phyloP scores from a whole-genome alignment of 2,888 invertebrate genomes.

The Strigamia crassipes region DNA sequence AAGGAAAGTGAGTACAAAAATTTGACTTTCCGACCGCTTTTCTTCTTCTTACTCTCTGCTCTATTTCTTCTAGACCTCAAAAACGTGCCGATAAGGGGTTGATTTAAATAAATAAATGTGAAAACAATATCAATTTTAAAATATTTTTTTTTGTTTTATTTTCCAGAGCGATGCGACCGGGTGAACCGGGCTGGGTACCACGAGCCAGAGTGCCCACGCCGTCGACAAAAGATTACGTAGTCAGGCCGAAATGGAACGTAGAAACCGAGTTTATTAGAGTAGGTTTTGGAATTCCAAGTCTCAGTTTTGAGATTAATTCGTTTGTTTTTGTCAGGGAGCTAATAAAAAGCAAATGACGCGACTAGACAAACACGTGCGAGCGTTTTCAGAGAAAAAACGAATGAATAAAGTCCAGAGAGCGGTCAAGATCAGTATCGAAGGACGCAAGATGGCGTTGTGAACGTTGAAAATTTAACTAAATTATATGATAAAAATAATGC shows the following conservation, averaged over 20 bases:
- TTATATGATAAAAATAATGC: too few species aligned
- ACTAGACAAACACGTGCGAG: conserved; percentile 90
- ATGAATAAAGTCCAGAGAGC: conserved; percentile 79
- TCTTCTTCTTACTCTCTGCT: not conserved
- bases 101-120: not conserved
- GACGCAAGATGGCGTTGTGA: conserved; percentile 90
- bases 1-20: conserved; percentile 58
- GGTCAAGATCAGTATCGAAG: conserved; percentile 94
- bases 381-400: conserved; percentile 83
- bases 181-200: conserved; percentile 93
- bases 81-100: not conserved
- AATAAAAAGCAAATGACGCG: conserved; percentile 83
- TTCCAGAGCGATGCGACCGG: conserved; percentile 76
- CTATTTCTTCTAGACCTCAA: not conserved
- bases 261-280: conserved; percentile 74
- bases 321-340: conserved; percentile 60
- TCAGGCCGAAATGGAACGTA: conserved; percentile 86
- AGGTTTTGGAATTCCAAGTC: conserved; percentile 46
- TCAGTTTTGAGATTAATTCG: conserved; percentile 44
- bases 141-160: conserved; percentile 19
- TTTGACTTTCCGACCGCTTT: not conserved
- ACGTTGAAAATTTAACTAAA: not conserved
- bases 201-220: conserved; percentile 93
- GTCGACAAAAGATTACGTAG: conserved; percentile 94
- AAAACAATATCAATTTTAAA: not conserved